Evolutionary conservation across 2,797 vertebrate genomes (phyloP), one percentile per base, ranked within the genome.

Genomic region (Gymnodraco acuticeps): DNA sequence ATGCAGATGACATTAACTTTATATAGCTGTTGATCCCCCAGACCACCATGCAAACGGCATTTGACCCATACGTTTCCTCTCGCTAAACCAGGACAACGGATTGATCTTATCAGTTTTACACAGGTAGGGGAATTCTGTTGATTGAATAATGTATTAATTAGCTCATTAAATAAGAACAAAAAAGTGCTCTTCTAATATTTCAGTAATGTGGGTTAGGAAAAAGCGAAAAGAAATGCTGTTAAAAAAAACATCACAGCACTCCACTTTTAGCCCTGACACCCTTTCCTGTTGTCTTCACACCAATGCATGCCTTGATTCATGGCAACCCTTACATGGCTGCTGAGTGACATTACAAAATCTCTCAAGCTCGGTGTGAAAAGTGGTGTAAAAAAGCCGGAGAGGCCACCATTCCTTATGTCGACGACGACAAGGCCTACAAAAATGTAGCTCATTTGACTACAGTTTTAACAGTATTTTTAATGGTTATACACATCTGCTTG

Each of bases 281-380:
- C 50, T 58, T 38, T 61, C 27, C 14, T 20, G 31, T 17, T 16
- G 50, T 2, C 73, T 61, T 77, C 69, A 47, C 65, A 59, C 56
- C 52, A 60, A 42, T 72, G 81, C 73, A 73, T 58, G 1, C 81
- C 64, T 78, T 2, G 10, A 48, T 11, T 75, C 45, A n/a, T 14
- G 67, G 47, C 47, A 7, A 42, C 14, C 38, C 20, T 64, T 43
- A 56, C 63, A 41, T 12, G 15, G 8, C 27, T 11, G 38, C 12
- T 27, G 63, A 20, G 15, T 61, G 76, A 74, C 80, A 73, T 66
- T 43, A 38, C 54, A 58, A 50, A 2, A 23, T 50, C 23, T 67
- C 17, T 23, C 2, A 17, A 2, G 38, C 48, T 54, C 48, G 31
- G n/a, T n/a, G 73, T 63, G 0, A 62, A 59, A 15, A 13, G 10